A percentile compares a stretch with the other conserved stretches of the same genome.
Evolutionary conservation across 2,113 vertebrate genomes (phyloP).

Genomic region (Sceloporus tristichus): DNA sequence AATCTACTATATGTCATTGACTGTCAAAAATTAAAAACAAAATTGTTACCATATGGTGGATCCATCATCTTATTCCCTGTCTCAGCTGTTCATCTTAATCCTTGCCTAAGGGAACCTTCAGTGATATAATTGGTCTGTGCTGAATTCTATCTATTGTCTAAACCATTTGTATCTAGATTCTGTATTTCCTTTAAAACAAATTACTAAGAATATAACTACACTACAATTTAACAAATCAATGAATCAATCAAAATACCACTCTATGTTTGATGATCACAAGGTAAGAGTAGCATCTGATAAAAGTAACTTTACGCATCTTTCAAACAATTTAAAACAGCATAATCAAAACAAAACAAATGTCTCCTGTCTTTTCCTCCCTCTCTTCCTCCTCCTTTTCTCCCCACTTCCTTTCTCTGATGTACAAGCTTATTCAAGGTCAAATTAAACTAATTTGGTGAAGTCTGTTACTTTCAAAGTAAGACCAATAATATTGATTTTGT

Average conservation of each 20-base stretch:
- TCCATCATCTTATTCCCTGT: not conserved
- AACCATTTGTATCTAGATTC: conserved; percentile 71
- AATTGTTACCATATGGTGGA: conserved; percentile 1
- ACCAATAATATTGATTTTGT: conserved; percentile 83
- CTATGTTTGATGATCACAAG: not conserved
- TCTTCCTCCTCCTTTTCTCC: not conserved
- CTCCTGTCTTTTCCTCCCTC: not conserved
- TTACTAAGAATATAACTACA: conserved; percentile 65
- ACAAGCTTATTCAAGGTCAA: conserved; percentile 80
- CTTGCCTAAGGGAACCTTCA: conserved; percentile 61
- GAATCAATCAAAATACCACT: not conserved
- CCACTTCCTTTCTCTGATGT: conserved; percentile 36
- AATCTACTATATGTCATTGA: not conserved
- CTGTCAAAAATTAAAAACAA: conserved; percentile 1
- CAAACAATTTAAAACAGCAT: not conserved
- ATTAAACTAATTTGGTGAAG: conserved; percentile 76
- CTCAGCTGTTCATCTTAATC: conserved; percentile 6
- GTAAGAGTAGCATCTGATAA: not conserved
- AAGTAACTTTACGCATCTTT: not conserved
- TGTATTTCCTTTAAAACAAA: conserved; percentile 64
- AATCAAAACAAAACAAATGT: not conserved
- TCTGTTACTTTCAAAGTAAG: conserved; percentile 72
- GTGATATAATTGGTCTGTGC: conserved; percentile 66
- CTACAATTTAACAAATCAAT: not conserved
- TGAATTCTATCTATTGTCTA: conserved; percentile 62